Base-by-base conservation (phyloP, 37 sponge, comb jelly and placozoan species). In the Geodia barretti region DNA sequence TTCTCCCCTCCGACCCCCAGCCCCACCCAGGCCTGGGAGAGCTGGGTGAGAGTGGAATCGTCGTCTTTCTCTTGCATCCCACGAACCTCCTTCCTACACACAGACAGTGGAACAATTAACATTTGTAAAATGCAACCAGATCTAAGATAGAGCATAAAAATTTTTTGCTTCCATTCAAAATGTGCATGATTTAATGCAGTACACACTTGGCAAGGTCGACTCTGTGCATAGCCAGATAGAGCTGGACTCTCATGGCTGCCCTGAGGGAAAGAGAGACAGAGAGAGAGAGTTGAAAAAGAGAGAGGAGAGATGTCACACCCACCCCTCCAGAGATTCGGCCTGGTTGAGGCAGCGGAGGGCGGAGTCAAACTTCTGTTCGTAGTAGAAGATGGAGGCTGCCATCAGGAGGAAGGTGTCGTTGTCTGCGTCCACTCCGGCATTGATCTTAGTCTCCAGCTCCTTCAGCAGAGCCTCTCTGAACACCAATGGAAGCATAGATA, bases 21-120 rank as follows among this genome's bases (percentile, higher is more conserved):
- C 80, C 96, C 89, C 83, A 94, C 80, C 93, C 97, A 96, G 24
- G 99, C 99, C 41, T 82, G 78, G 2, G 99, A 86, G 1, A 99
- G 86, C 68, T 99, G 99, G 35, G 95, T 92, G 14, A 99, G 86
- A 21, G 97, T 96, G 14, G 93, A 86, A 70, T 99, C 97, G 19
- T 99, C 99, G 86, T 99, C 99, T 43, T 82, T 90, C 42, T 94
- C 96, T 75, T 94, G 97, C 93, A 98, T 92, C 20, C 64, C 70
- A 77, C 96, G 96, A 36, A 98, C 76, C 74, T 98, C 99, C 69
- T 93, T 94, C 85, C 95, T 95, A 68, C 25, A 35, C 2, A 72
- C 21, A 81, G n/a, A n/a, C n/a, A n/a, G n/a, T n/a, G n/a, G n/a
- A n/a, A n/a, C n/a, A n/a, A 23, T 30, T 17, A n/a, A 80, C 19